Conservation (phyloP, 2,113 vertebrate genomes). For the Ceyx margarethae region DNA sequence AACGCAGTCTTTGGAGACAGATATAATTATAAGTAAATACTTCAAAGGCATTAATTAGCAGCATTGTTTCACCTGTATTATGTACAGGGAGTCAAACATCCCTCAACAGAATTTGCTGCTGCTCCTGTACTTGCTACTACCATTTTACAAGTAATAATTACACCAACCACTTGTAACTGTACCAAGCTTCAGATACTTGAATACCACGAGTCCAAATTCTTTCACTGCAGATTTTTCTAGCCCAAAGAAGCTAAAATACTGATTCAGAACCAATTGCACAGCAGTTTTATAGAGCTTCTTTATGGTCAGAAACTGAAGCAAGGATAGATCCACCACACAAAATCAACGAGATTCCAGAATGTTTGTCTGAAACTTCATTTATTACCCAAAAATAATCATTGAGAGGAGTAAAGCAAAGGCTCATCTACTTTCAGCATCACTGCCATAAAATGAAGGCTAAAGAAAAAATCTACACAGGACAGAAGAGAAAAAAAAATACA, state of each 20-base stretch:
- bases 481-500: neutral
- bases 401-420: neutral
- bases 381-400: neutral
- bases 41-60: constrained; percentile 48
- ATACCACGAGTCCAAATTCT: neutral
- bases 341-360: neutral
- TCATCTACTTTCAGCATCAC: neutral
- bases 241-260: neutral
- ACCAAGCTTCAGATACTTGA: neutral
- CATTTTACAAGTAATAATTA: neutral
- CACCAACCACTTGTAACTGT: neutral
- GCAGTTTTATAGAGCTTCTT: neutral
- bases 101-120: neutral
- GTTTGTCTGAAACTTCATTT: neutral
- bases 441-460: neutral
- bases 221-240: neutral
- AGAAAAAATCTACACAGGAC: neutral
- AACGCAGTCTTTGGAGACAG: constrained; percentile 26
- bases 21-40: constrained; percentile 66
- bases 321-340: neutral
- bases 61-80: constrained; percentile 29
- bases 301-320: neutral
- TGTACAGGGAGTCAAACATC: neutral
- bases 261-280: neutral
- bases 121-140: neutral